phyloP scores from a whole-genome alignment of 1,140 invertebrate species.

The Glossosoma conforme region DNA sequence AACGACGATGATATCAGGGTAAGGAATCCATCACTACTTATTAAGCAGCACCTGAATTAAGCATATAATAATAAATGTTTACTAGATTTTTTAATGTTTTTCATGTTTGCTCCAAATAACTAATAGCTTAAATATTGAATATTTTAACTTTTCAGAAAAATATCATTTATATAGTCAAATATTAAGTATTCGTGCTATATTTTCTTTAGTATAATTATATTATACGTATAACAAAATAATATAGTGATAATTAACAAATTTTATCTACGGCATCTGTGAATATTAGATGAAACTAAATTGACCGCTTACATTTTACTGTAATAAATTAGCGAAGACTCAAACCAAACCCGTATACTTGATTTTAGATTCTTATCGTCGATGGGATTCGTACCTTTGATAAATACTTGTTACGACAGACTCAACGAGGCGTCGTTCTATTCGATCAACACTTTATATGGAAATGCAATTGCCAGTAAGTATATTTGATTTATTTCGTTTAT shows the following conservation, averaged over 20 bases:
- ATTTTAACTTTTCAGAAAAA: no score
- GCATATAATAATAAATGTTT: not conserved
- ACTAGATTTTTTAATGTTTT: not conserved
- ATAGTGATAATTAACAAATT: no score
- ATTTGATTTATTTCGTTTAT: not conserved
- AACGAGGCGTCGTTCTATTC: slow-evolving; percentile 19
- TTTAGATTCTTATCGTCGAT: slow-evolving; percentile 22
- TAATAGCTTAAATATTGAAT: no score
- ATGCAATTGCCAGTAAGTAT: slow-evolving; percentile 19
- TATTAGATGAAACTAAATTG: no score
- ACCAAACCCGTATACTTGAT: slow-evolving; percentile 4
- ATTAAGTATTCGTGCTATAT: no score
- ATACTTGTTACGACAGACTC: slow-evolving; percentile 19
- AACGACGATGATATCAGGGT: slow-evolving; percentile 22
- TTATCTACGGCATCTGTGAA: no score
- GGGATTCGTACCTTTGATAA: slow-evolving; percentile 8
- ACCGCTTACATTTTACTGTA: no score
- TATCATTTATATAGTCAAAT: no score
- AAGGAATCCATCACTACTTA: no score
- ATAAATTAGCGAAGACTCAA: not conserved
- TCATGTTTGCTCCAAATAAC: no score
- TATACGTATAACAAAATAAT: no score
- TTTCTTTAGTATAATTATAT: no score
- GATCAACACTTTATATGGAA: slow-evolving; percentile 22
- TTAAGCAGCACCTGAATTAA: not conserved